These are phyloP conservation scores for Hedya salicella DNA, from an alignment of 2,888 invertebrate genomes.

Conservation along the genomic window DNA sequence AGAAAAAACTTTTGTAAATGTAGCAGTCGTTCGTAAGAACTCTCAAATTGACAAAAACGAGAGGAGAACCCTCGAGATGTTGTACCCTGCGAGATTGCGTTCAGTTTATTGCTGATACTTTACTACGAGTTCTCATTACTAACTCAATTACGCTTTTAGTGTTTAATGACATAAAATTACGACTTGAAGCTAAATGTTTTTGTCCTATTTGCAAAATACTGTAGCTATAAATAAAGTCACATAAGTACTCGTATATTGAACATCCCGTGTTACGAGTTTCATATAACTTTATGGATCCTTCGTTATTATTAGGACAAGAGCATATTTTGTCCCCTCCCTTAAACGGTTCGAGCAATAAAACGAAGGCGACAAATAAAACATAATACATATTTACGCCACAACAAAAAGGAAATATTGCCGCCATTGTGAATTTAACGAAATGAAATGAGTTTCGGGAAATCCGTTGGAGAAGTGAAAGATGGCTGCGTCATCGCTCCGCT, in stretches of 20 bases:
- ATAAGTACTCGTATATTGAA: neutral
- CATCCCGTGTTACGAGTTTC: neutral
- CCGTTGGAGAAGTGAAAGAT: conserved; percentile 29
- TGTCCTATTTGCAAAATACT: neutral
- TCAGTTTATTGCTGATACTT: conserved; percentile 39
- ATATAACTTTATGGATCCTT: neutral
- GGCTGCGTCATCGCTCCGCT: conserved; percentile 30
- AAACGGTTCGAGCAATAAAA: conserved; percentile 31
- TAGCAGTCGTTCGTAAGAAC: conserved; percentile 3
- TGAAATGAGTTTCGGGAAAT: conserved; percentile 39
- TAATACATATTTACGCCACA: conserved; percentile 38
- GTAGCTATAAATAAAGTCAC: neutral
- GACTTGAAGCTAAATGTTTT: neutral
- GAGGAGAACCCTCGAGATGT: conserved; percentile 34
- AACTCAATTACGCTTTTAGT: conserved; percentile 17
- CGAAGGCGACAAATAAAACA: conserved; percentile 22
- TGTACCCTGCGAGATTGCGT: conserved; percentile 37
- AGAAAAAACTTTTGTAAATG: conserved; percentile 3
- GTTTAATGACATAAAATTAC: conserved; percentile 16
- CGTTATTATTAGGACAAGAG: conserved; percentile 1
- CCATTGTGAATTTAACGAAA: conserved; percentile 37
- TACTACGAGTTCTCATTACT: conserved; percentile 39
- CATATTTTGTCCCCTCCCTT: conserved; percentile 21
- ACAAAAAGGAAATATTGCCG: conserved; percentile 40
- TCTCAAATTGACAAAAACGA: conserved; percentile 42